Conservation (phyloP, 2,113 vertebrate species). For the Carettochelys insculpta region DNA sequence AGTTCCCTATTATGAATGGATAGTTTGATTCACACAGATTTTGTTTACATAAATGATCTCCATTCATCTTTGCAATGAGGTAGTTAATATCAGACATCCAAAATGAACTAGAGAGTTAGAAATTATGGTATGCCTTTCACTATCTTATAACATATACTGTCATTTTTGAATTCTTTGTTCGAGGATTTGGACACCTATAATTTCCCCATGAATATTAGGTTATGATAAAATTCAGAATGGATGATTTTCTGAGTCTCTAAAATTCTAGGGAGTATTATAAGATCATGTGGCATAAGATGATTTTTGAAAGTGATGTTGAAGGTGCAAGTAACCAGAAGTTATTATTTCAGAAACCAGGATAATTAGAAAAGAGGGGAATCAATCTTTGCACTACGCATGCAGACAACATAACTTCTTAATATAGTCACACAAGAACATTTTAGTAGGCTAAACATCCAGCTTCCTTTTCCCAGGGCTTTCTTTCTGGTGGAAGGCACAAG, state of each 20-base stretch:
- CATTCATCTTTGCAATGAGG: constrained; percentile 32
- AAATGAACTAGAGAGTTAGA: neutral
- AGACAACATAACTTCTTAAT: neutral
- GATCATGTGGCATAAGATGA: constrained; percentile 7
- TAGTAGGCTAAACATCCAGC: constrained; percentile 36
- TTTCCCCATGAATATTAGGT: constrained; percentile 32
- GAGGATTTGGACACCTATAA: constrained; percentile 18
- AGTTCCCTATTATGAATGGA: constrained; percentile 4
- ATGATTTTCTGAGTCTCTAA: constrained; percentile 23
- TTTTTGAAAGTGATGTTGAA: constrained; percentile 34
- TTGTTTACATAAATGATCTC: constrained; percentile 18
- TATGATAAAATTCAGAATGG: constrained; percentile 20
- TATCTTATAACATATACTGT: constrained; percentile 48
- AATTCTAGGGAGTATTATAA: constrained; percentile 31
- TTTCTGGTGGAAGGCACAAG: too few relatives aligned
- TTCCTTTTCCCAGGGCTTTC: too few relatives aligned
- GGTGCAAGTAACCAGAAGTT: constrained; percentile 3
- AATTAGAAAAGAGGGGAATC: constrained; percentile 35
- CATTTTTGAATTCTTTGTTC: constrained; percentile 6
- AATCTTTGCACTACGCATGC: neutral
- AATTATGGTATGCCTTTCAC: constrained; percentile 5
- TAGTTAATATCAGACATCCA: constrained; percentile 2
- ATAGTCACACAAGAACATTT: constrained; percentile 13
- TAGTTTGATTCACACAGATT: constrained; percentile 48
- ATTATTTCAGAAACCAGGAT: constrained; percentile 17